These are phyloP conservation scores for Saturnia pavonia DNA, from an alignment of 2,888 invertebrate genomes.

Conservation along the genomic window DNA sequence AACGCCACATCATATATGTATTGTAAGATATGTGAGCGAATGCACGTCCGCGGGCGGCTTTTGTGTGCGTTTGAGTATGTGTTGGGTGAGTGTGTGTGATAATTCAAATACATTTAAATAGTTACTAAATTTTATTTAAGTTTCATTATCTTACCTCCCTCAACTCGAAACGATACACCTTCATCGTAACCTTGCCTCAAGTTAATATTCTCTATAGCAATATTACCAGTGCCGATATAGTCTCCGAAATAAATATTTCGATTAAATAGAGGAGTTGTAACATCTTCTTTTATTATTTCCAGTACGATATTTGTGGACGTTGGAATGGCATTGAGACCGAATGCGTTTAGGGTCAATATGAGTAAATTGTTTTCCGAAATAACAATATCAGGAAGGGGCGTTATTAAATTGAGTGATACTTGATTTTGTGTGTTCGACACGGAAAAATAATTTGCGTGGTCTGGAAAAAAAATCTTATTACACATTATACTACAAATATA, in stretches of 20 bases:
- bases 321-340: constrained; percentile 48
- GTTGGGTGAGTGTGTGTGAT: no score
- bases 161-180: constrained; percentile 50
- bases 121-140: not conserved
- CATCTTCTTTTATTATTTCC: constrained; percentile 60
- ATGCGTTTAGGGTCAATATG: constrained; percentile 54
- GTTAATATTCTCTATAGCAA: constrained; percentile 48
- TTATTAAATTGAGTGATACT: constrained; percentile 40
- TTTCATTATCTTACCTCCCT: constrained; percentile 50
- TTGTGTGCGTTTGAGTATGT: no score
- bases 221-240: constrained; percentile 36
- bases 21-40: no score
- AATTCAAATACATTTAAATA: no score
- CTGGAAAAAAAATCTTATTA: constrained; percentile 43
- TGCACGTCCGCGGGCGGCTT: no score
- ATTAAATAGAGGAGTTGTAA: constrained; percentile 55
- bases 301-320: constrained; percentile 55
- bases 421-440: constrained; percentile 37
- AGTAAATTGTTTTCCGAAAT: constrained; percentile 54
- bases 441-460: constrained; percentile 44
- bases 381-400: constrained; percentile 46
- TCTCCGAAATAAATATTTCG: constrained; percentile 52
- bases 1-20: no score
- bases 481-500: not conserved
- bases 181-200: constrained; percentile 56